Evolutionary conservation across 2,888 invertebrate genomes (phyloP).

Genomic region (Dolichomitus sp.): DNA sequence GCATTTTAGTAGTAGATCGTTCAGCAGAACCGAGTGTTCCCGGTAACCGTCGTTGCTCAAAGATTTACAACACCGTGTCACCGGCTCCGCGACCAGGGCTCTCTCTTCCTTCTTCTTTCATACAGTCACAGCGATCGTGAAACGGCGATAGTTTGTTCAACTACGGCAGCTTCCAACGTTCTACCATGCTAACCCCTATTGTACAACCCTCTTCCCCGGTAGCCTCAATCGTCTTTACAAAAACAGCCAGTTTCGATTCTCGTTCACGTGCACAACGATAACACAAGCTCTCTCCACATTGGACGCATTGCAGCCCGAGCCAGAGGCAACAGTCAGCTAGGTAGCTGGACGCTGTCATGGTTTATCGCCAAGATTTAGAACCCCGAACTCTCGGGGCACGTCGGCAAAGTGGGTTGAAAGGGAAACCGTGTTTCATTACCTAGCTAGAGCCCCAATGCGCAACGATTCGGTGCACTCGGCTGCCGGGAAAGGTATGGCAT

Average conservation of each 20-base stretch:
- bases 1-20: constrained; percentile 59
- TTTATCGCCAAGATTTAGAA: constrained; percentile 64
- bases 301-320: constrained; percentile 35
- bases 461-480: constrained; percentile 33
- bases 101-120: neutral
- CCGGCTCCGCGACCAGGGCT: neutral
- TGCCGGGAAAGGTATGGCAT: constrained; percentile 7
- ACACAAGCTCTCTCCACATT: constrained; percentile 37
- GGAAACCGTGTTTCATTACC: constrained; percentile 43
- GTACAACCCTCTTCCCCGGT: constrained; percentile 7
- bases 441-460: neutral
- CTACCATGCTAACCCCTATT: neutral
- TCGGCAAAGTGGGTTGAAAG: constrained; percentile 57
- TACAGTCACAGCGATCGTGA: constrained; percentile 10
- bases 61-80: constrained; percentile 51
- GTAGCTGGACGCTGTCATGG: constrained; percentile 53
- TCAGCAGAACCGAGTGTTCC: constrained; percentile 47
- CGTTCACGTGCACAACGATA: constrained; percentile 43
- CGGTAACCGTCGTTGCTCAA: constrained; percentile 34
- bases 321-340: constrained; percentile 20
- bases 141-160: constrained; percentile 27
- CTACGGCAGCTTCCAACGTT: constrained; percentile 15
- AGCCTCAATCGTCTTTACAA: constrained; percentile 35
- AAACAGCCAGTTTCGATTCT: constrained; percentile 45
- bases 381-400: constrained; percentile 33